These are phyloP conservation scores for Rhagoletis zephyria DNA, from an alignment of 1,140 invertebrate species.

Conservation along the genomic window DNA sequence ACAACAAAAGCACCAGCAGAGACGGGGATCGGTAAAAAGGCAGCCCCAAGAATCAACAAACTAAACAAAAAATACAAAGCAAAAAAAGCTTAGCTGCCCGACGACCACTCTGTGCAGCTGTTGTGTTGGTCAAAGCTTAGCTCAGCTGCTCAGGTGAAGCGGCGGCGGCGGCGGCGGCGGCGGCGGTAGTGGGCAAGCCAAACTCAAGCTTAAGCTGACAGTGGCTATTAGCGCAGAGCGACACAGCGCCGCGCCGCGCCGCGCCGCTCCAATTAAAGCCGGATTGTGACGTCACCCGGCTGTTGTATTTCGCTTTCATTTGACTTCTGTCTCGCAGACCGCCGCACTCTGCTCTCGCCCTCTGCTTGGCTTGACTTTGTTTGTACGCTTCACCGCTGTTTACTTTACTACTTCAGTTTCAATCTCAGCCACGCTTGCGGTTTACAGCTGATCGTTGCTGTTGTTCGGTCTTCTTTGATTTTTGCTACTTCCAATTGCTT, in stretches of 20 bases:
- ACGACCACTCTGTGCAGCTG: no score
- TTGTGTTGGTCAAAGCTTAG: background rate
- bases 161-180: background rate
- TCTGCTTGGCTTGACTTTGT: background rate
- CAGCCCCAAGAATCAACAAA: background rate
- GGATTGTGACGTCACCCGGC: slow-evolving; percentile 31
- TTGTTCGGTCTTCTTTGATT: background rate
- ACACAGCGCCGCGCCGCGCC: background rate
- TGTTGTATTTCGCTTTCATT: background rate
- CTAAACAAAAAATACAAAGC: background rate
- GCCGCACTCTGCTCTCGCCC: background rate
- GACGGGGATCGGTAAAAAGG: background rate
- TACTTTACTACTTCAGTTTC: background rate
- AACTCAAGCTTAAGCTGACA: background rate
- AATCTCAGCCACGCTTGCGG: background rate
- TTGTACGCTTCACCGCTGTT: background rate
- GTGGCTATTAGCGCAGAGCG: background rate
- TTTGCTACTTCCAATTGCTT: background rate
- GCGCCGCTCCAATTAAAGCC: slow-evolving; percentile 40
- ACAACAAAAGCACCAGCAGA: background rate
- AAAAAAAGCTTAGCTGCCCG: background rate
- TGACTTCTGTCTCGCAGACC: background rate
- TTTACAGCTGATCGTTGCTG: background rate
- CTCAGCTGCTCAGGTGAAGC: background rate
- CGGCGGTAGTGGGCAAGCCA: background rate